Base-by-base conservation (phyloP, 2,888 invertebrate genomes). In the Lasioglossum pauxillum region DNA sequence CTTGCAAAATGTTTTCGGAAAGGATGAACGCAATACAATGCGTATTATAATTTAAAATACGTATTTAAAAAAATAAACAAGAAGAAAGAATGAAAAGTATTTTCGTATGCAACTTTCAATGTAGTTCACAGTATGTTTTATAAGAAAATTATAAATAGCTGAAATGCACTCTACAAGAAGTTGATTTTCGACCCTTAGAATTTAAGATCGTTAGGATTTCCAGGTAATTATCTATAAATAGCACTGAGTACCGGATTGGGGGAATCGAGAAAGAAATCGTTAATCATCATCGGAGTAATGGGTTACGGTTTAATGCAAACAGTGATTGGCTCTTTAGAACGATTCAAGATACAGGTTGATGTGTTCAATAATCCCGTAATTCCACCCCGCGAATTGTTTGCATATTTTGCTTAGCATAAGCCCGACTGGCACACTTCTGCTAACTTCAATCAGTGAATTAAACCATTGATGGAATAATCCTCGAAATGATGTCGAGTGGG, bases 401-500 rank as follows among this genome's bases (percentile, higher is more conserved):
- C 27, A 14, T 8, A 41, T 44, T 44, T 44, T 44, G 41, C 16
- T 75, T 41, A 31, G 23, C 3, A 31, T n/a, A 78, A n/a, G 38
- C 44, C 16, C 12, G 53, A 12, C 49, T 41, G 2, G 44, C 5
- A 60, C 8, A 23, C 27, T 49, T 72, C 38, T 60, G n/a, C 60
- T 69, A 69, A 69, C 53, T 74, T 27, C 49, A 44, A 74, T 80
- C 69, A 27, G 81, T 57, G 44, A 74, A 46, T 57, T 35, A 74
- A 41, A 79, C 5, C 67, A 35, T 69, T 57, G 80, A 82, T 80
- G 27, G 53, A 74, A 74, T 74, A 74, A 82, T 74, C 74, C 82
- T 80, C 19, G 49, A 53, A 74, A 80, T n/a, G 80, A 67, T 67
- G 73, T 79, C 53, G 35, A 41, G 5, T 10, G 49, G 49, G 53